These are phyloP conservation scores for Holocentrus rufus DNA, from an alignment of 2,797 vertebrate genomes.

Conservation along the genomic window DNA sequence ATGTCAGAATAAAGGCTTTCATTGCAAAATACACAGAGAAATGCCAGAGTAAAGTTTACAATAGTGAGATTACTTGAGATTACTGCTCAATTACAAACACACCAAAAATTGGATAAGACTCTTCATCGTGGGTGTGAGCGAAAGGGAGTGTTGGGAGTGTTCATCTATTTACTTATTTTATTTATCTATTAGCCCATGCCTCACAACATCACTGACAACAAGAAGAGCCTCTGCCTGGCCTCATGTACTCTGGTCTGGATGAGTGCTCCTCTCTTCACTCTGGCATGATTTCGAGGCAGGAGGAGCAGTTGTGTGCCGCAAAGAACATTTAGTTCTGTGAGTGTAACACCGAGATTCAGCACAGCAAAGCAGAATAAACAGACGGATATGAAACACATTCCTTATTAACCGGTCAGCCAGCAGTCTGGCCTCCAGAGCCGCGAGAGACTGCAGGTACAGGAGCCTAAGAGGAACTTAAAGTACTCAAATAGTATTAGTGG, in stretches of 20 bases:
- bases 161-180: too few species aligned
- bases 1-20: too few species aligned
- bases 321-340: neutral
- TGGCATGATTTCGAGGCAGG: neutral
- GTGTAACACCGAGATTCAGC: neutral
- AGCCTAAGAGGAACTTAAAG: neutral
- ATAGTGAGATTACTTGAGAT: too few species aligned
- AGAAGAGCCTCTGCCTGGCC: neutral
- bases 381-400: neutral
- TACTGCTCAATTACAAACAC: too few species aligned
- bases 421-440: neutral
- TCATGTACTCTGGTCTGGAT: neutral
- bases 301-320: neutral
- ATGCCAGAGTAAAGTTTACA: too few species aligned
- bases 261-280: neutral
- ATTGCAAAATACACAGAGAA: too few species aligned
- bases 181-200: too few species aligned
- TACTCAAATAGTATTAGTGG: neutral
- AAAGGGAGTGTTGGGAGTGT: too few species aligned
- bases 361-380: neutral
- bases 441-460: neutral
- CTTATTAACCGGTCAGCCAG: neutral
- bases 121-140: too few species aligned
- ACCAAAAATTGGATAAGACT: too few species aligned
- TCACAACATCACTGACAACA: too few species aligned